These are phyloP conservation scores for Sphaerophoria rueppellii DNA, from an alignment of 2,888 invertebrate species.

Conservation along the genomic window DNA sequence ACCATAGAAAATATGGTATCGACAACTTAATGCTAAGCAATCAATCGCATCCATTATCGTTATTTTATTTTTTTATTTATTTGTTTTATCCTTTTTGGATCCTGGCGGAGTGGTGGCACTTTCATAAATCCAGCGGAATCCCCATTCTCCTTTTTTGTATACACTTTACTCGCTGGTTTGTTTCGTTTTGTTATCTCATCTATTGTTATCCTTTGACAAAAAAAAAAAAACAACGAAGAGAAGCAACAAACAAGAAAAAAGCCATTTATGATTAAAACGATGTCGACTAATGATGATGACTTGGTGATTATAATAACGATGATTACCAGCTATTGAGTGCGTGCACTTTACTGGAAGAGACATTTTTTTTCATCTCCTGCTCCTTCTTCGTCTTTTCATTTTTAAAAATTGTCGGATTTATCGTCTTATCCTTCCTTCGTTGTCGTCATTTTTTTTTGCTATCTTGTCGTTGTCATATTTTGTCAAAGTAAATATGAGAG, in stretches of 20 bases:
- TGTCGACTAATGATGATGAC: slow-evolving; percentile 73
- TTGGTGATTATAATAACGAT: slow-evolving; percentile 73
- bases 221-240: slow-evolving; percentile 20
- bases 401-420: slow-evolving; percentile 55
- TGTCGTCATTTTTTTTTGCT: slow-evolving; percentile 12
- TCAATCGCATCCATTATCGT: slow-evolving; percentile 73
- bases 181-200: slow-evolving; percentile 40
- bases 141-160: slow-evolving; percentile 1
- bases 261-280: slow-evolving; percentile 74
- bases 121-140: slow-evolving; percentile 46
- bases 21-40: slow-evolving; percentile 70
- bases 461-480: slow-evolving; percentile 48
- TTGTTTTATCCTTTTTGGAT: slow-evolving; percentile 45
- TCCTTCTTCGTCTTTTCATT: background rate
- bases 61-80: slow-evolving; percentile 20
- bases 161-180: background rate
- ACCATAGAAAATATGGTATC: slow-evolving; percentile 45
- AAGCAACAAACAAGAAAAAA: slow-evolving; percentile 50
- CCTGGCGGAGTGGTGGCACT: slow-evolving; percentile 1
- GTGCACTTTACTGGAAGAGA: slow-evolving; percentile 54
- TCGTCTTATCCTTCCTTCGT: slow-evolving; percentile 57
- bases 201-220: slow-evolving; percentile 62
- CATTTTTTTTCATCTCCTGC: slow-evolving; percentile 30
- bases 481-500: slow-evolving; percentile 42
- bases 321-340: slow-evolving; percentile 68